Base-by-base conservation (phyloP, 2,888 invertebrate genomes). In the Shargacucullia verbasci region DNA sequence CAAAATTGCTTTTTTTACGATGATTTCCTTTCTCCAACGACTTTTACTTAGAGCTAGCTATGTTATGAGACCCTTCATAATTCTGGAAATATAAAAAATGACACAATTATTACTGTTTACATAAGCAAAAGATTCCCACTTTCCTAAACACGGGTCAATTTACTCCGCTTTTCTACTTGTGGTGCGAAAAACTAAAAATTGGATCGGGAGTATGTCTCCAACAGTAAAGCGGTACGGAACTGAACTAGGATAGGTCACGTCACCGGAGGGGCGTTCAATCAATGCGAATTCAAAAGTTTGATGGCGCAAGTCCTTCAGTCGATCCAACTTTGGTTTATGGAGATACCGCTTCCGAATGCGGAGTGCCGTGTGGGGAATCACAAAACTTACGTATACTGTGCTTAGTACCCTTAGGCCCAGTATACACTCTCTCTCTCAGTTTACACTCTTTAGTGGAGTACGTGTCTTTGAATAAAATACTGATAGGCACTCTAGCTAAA, bases 211-310 rank as follows among this genome's bases (percentile, higher is more conserved):
- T 56, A 39, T 46, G 54, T 56, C 25, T 53, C 41, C 55, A 45
- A 60, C 43, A 60, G 56, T 56, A 39, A 64, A 64, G 48, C 53
- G 41, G 52, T 37, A 15, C 43, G 54, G 50, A 61, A 61, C 66
- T 53, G 31, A 61, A 61, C 66, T 53, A 27, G 52, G 55, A 71
- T 71, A 59, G 73, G 73, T 72, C 58, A 69, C 66, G 69, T 68
- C 72, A 67, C 63, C 69, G 53, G 64, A 71, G 66, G 66, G 65
- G 66, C 76, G 80, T 66, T 71, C 71, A 70, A 80, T 84, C 80
- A 79, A 79, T 70, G 79, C 66, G 82, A 73, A 77, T 80, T 82
- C 83, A 78, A 82, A 85, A 81, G 77, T 81, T 83, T 79, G 80
- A 81, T 81, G 73, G 73, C 78, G 63, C 71, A 70, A 73, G 76